Evolutionary conservation across 2,797 vertebrate species (phyloP).

Genomic region (Gymnocypris eckloni): DNA sequence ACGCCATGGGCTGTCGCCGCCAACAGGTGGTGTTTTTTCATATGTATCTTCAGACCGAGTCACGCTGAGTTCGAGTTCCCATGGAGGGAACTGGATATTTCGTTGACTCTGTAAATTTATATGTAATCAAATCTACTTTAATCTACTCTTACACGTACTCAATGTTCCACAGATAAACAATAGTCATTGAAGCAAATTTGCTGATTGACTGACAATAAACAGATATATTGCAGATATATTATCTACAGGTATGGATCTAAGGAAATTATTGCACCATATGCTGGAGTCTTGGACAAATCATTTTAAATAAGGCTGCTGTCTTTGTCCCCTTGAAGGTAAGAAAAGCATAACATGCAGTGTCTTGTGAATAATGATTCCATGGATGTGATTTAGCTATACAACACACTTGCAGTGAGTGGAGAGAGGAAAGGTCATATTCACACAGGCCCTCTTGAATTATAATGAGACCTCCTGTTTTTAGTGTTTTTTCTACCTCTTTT

Average conservation of each 20-base stretch:
- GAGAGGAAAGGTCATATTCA: conserved; percentile 61
- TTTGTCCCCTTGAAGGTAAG: conserved; percentile 26
- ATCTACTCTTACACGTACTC: background rate
- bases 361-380: conserved; percentile 59
- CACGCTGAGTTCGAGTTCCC: no score
- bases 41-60: no score
- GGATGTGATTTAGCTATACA: conserved; percentile 58
- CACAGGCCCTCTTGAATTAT: conserved; percentile 53
- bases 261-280: conserved; percentile 9
- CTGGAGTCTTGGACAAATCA: conserved; percentile 1
- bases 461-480: conserved; percentile 51
- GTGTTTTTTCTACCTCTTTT: conserved; percentile 16
- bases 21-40: no score
- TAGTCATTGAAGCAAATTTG: background rate
- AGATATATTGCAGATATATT: background rate
- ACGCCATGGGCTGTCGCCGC: no score
- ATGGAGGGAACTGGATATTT: background rate
- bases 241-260: background rate
- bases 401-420: conserved; percentile 51
- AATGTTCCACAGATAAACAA: background rate
- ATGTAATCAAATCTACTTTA: background rate
- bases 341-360: conserved; percentile 33
- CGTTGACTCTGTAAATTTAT: no score
- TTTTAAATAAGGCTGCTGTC: conserved; percentile 25
- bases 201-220: conserved; percentile 2